Evolutionary conservation across 2,113 vertebrate species (phyloP).

Genomic region (Callipepla squamata): DNA sequence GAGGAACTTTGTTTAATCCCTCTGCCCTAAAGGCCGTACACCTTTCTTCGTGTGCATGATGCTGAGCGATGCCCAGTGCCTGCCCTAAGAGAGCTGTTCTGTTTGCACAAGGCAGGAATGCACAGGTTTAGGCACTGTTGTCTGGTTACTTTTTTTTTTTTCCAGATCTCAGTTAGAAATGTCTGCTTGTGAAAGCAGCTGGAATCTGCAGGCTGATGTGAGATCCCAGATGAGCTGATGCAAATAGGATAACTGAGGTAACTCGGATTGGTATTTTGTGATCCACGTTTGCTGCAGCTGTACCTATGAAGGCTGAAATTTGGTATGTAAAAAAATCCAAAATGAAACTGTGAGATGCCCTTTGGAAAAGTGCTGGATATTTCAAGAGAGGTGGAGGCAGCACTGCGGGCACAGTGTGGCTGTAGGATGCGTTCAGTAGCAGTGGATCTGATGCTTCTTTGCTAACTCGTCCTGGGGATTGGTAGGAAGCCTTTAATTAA

Average conservation of each 20-base stretch:
- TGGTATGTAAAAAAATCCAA: neutral
- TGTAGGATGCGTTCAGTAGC: neutral
- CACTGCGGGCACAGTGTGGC: neutral
- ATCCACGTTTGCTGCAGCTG: neutral
- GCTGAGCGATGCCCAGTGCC: accelerated
- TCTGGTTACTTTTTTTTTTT: neutral
- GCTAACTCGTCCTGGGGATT: neutral
- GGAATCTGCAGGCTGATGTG: neutral
- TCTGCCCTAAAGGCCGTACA: neutral
- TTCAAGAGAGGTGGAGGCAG: neutral
- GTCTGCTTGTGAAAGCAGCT: neutral
- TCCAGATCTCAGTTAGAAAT: neutral
- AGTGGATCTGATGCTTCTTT: neutral
- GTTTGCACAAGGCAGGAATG: neutral
- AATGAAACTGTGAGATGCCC: neutral
- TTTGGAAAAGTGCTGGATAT: neutral
- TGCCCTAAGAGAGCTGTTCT: neutral
- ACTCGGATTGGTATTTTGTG: neutral
- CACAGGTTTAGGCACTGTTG: neutral
- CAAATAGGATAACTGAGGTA: neutral
- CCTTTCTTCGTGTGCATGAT: neutral
- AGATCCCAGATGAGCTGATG: neutral
- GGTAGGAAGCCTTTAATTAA: neutral
- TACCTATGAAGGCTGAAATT: neutral
- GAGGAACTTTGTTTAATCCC: neutral